Percentiles rank a stretch among this genome's conserved stretches.
Conservation (phyloP, 1,140 invertebrate species). For the Drosophila kikkawai region DNA sequence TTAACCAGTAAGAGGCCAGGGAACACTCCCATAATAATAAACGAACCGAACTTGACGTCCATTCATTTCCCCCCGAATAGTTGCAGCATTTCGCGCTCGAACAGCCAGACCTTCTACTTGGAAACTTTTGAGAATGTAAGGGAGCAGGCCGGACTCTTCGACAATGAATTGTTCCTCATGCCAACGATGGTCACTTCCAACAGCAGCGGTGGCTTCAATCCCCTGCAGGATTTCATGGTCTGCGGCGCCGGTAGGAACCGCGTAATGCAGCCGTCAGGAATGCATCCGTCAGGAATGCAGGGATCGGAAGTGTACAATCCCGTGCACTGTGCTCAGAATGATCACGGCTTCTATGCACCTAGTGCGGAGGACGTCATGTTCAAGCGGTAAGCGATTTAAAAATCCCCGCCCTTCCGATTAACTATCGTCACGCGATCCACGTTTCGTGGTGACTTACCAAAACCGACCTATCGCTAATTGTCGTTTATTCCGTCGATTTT, state of each 20-base stretch:
- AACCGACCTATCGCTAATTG: neutral
- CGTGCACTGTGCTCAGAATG: neutral
- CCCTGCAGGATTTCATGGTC: slow-evolving; percentile 7
- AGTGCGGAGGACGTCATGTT: too few species aligned
- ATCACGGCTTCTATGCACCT: too few species aligned
- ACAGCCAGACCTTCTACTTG: neutral
- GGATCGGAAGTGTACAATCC: neutral
- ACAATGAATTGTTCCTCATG: neutral
- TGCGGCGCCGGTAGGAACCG: neutral
- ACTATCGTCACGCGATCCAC: neutral
- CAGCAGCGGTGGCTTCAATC: slow-evolving; percentile 1
- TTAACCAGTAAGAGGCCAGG: slow-evolving; percentile 20
- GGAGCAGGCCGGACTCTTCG: neutral
- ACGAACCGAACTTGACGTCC: neutral
- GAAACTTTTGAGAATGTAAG: neutral
- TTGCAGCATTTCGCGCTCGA: slow-evolving; percentile 17
- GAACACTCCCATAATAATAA: neutral
- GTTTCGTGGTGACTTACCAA: slow-evolving; percentile 5
- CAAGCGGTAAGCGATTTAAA: slow-evolving; percentile 21
- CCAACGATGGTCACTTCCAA: neutral
- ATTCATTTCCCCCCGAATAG: neutral
- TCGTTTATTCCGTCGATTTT: slow-evolving; percentile 12
- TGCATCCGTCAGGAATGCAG: neutral
- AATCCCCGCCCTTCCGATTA: slow-evolving; percentile 13
- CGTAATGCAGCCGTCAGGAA: neutral